Conservation (phyloP, 2,113 vertebrate species). For the Otocyon megalotis region DNA sequence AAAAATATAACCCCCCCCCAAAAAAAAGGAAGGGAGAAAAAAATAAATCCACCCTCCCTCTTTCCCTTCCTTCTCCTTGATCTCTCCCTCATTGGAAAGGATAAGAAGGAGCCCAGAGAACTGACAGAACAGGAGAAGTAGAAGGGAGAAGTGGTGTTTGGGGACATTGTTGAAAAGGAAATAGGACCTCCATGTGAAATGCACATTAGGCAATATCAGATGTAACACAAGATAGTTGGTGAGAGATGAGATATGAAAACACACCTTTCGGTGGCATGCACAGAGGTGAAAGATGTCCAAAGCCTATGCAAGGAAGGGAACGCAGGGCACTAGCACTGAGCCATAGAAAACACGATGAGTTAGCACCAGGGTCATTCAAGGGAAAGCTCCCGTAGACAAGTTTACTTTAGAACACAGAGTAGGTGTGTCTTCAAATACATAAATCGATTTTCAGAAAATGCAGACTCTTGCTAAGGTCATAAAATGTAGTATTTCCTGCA, state of each 20-base stretch:
- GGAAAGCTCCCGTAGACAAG: neutral
- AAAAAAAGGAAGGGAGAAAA: too few species aligned
- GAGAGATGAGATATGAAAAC: constrained; percentile 29
- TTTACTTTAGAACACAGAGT: neutral
- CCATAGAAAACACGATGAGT: neutral
- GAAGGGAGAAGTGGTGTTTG: neutral
- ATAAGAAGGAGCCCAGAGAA: neutral
- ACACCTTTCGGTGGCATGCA: neutral
- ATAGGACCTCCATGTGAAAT: neutral
- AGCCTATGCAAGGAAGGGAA: neutral
- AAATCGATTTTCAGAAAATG: neutral
- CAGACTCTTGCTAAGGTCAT: neutral
- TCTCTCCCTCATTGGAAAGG: neutral
- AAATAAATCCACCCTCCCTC: neutral
- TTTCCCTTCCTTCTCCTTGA: neutral
- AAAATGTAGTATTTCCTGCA: neutral
- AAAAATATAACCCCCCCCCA: too few species aligned
- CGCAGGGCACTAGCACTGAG: neutral
- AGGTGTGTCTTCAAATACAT: neutral
- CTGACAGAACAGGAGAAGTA: neutral
- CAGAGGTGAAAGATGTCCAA: neutral
- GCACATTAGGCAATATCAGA: neutral
- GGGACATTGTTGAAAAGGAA: neutral
- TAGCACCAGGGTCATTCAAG: neutral
- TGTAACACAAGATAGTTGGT: neutral